A percentile compares a stretch with the other conserved stretches of the same genome.
Evolutionary conservation across 2,888 invertebrate species (phyloP).

Genomic region (Myathropa florea): DNA sequence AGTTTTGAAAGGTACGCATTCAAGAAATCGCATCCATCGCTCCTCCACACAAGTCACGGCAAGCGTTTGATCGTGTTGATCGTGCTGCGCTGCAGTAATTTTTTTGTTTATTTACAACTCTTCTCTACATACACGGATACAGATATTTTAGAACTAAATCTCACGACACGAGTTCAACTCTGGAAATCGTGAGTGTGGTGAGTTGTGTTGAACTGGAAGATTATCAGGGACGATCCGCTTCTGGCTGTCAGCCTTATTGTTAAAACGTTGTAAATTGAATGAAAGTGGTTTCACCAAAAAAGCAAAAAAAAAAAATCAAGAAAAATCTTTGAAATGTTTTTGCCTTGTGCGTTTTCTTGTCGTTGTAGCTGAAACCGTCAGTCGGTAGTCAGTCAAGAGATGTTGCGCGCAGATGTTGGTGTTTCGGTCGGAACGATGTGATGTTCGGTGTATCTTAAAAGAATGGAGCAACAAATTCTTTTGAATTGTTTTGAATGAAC

Average conservation of each 20-base stretch:
- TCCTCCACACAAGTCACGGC: conserved; percentile 7
- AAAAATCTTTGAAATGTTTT: conserved; percentile 38
- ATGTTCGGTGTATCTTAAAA: background rate
- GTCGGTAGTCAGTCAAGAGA: conserved; percentile 57
- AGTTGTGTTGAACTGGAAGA: conserved; percentile 49
- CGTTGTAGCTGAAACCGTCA: conserved; percentile 1
- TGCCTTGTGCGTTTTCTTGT: conserved; percentile 51
- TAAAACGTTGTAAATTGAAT: conserved; percentile 33
- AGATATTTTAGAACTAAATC: conserved; percentile 1
- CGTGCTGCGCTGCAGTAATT: background rate
- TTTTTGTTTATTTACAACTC: background rate
- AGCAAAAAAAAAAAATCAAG: conserved; percentile 2
- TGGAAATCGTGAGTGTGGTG: conserved; percentile 27
- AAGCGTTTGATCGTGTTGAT: background rate
- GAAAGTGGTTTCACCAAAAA: conserved; percentile 56
- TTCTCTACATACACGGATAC: background rate
- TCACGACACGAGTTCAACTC: background rate
- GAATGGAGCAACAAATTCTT: conserved; percentile 2
- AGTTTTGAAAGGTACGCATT: conserved; percentile 5
- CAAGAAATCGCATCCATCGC: conserved; percentile 10
- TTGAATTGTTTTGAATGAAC: conserved; percentile 11
- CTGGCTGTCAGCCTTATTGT: background rate
- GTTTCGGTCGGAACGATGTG: conserved; percentile 30
- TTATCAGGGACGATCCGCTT: conserved; percentile 15
- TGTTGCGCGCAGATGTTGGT: conserved; percentile 51